Conservation (phyloP, 2,888 invertebrate genomes). For the Drosophila ochracea region DNA sequence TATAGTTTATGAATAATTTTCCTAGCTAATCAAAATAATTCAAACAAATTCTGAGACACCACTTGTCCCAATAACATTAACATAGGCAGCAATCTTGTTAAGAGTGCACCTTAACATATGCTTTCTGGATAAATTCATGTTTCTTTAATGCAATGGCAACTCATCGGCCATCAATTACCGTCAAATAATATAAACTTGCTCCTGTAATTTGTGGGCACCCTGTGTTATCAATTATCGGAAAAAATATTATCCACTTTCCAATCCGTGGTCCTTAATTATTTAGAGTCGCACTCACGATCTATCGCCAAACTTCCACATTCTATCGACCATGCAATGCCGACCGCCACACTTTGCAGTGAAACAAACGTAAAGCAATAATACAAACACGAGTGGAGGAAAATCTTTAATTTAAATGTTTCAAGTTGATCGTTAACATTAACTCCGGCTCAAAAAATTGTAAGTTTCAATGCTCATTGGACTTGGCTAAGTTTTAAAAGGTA, state of each 20-base stretch:
- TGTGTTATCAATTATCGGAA: background rate
- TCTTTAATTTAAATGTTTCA: constrained; percentile 63
- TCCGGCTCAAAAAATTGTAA: constrained; percentile 63
- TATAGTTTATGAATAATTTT: background rate
- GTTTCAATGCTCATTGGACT: constrained; percentile 40
- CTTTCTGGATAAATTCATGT: background rate
- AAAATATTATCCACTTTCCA: background rate
- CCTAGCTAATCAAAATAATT: background rate
- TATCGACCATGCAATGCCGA: constrained; percentile 35
- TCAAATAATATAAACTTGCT: background rate
- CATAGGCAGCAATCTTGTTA: background rate
- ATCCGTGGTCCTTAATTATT: background rate
- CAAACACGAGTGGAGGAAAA: constrained; percentile 57
- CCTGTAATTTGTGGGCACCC: background rate
- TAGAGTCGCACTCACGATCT: constrained; percentile 12
- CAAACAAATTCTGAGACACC: background rate
- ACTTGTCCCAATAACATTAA: background rate
- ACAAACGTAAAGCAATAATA: constrained; percentile 57
- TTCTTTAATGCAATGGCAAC: background rate
- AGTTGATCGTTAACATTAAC: constrained; percentile 45
- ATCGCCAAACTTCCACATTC: constrained; percentile 32
- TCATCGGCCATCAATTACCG: background rate
- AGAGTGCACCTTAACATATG: background rate
- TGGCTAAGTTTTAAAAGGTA: constrained; percentile 32
- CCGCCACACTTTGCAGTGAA: constrained; percentile 55